Base-by-base conservation (phyloP, 2,888 invertebrate species). In the Ormyrus pomaceus region DNA sequence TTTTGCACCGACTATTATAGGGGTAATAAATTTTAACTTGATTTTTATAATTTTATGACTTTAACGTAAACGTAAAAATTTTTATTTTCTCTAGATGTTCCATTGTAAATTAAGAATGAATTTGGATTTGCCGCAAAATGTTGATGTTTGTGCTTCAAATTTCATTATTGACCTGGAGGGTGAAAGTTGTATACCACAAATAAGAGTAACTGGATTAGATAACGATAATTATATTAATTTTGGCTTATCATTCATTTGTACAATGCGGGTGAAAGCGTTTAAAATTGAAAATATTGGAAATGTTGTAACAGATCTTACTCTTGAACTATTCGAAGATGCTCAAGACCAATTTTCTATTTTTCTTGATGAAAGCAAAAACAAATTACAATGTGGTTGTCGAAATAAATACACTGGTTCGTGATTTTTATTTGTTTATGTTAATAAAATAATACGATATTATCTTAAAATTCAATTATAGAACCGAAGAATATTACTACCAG, bases 161-260 rank as follows among this genome's bases (percentile, higher is more conserved):
- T 34, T 34, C 4, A 34, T 34, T 34, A 81, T 92, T 13, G 86
- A 87, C 68, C 80, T 92, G 56, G 81, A 83, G 13, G 92, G 92
- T 0, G 91, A 91, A 82, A 89, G 91, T 55, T 89, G 89, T 73
- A 87, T 92, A 8, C 92, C 92, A n/a, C 89, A 91, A 87, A 86
- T 92, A 56, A 79, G 82, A 13, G 77, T 92, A 34, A 34, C 34
- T 34, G 34, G 34, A 34, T 4, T 34, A 50, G 82, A 82, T 13
- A 83, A 84, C 2, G 86, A 85, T 62, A 80, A 79, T 58, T 34
- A 34, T 34, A 84, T 92, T 9, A 85, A 85, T 65, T 91, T 91
- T 81, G 86, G 87, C 34, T 90, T 91, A 8, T 88, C 88, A 48
- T 86, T 90, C 45, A 77, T 91, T 10, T 86, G 87, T 2, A 84